phyloP scores from a whole-genome alignment of 2,797 vertebrate genomes.

The Macropus fuliginosus region DNA sequence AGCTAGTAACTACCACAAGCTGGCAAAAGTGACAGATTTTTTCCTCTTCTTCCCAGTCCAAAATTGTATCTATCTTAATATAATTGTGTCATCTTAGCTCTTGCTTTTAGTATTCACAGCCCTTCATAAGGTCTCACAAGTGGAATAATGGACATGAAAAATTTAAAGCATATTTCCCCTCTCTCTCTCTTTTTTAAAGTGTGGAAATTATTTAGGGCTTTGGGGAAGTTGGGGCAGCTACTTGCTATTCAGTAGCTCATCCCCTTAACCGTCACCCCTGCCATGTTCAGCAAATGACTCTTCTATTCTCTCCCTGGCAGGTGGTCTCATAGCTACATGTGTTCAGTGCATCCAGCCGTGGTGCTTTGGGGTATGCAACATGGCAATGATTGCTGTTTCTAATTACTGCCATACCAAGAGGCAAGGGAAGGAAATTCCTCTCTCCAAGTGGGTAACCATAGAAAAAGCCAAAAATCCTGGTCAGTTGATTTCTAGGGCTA shows the following conservation, averaged over 20 bases:
- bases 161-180: constrained; percentile 57
- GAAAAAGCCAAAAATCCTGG: not conserved
- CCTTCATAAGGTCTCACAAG: constrained; percentile 65
- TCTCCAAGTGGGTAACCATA: not conserved
- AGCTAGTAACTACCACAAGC: not conserved
- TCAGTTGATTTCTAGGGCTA: not conserved
- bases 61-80: not conserved
- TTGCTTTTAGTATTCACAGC: constrained; percentile 38
- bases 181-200: constrained; percentile 40
- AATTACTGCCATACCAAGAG: constrained; percentile 73
- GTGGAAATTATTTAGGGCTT: constrained; percentile 74
- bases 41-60: not conserved
- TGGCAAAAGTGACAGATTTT: accelerated
- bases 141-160: constrained; percentile 73
- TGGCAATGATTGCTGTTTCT: constrained; percentile 73
- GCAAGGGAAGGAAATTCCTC: constrained; percentile 26
- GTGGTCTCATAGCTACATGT: constrained; percentile 79
- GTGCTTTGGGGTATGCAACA: constrained; percentile 57
- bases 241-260: constrained; percentile 74
- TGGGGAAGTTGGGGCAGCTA: constrained; percentile 51
- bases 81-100: not conserved
- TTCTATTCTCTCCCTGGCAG: constrained; percentile 71
- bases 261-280: constrained; percentile 72
- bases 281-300: constrained; percentile 78
- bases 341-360: constrained; percentile 65